Conservation (phyloP, 2,888 invertebrate species). For the Hypomecis atomaria region DNA sequence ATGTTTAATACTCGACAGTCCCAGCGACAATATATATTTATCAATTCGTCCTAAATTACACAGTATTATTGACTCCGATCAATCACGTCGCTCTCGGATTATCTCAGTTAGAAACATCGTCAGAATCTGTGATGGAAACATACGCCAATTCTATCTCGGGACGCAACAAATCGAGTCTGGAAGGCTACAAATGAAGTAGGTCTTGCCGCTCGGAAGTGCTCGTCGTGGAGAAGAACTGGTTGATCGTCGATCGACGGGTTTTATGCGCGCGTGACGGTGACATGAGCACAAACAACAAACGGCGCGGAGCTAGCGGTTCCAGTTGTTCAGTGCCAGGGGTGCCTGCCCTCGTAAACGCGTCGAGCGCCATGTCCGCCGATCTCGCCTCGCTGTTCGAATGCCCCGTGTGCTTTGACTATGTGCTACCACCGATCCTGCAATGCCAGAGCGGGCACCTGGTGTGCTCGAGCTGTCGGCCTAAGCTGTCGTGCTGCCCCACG, state of each 20-base stretch:
- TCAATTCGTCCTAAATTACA: conserved; percentile 49
- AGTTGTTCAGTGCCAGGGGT: conserved; percentile 81
- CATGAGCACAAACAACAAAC: conserved; percentile 84
- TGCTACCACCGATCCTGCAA: conserved; percentile 98
- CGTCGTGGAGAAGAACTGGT: conserved; percentile 53
- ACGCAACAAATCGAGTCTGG: conserved; percentile 73
- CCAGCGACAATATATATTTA: conserved; percentile 34
- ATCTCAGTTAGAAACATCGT: conserved; percentile 41
- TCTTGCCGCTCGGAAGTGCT: conserved; percentile 46
- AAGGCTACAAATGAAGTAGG: conserved; percentile 77
- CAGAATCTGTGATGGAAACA: conserved; percentile 76
- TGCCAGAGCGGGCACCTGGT: conserved; percentile 99
- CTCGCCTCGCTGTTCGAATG: conserved; percentile 96
- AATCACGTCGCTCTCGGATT: conserved; percentile 55
- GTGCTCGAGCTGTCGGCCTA: conserved; percentile 98
- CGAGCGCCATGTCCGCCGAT: conserved; percentile 91
- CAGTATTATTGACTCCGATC: conserved; percentile 50
- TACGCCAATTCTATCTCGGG: conserved; percentile 65
- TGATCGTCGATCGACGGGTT: conserved; percentile 69
- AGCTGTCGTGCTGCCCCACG: conserved; percentile 98
- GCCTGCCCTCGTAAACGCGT: conserved; percentile 83
- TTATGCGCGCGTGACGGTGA: conserved; percentile 79
- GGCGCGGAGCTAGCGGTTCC: conserved; percentile 83
- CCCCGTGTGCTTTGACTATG: conserved; percentile 99
- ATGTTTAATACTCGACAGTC: conserved; percentile 43